Conservation (phyloP, 2,888 invertebrate species). For the Cremastinae sp. region DNA sequence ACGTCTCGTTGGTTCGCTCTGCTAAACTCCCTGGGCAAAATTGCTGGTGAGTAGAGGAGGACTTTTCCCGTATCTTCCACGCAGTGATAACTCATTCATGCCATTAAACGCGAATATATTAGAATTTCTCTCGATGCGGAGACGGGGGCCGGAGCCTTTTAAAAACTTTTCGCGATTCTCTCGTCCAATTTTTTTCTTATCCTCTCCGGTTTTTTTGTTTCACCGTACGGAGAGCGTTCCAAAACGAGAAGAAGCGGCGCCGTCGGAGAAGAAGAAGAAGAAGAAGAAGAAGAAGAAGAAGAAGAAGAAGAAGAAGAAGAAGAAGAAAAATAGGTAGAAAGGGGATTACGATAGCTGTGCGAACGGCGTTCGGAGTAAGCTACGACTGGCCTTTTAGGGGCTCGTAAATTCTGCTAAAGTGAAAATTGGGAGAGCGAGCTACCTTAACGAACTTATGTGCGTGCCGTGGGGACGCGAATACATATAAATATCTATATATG, state of each 20-base stretch:
- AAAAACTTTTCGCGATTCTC: conserved; percentile 49
- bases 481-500: conserved; percentile 10
- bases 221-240: conserved; percentile 2
- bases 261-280: conserved; percentile 12
- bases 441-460: conserved; percentile 77
- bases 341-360: conserved; percentile 61
- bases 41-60: conserved; percentile 3
- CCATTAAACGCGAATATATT: conserved; percentile 53
- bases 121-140: conserved; percentile 9
- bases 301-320: conserved; percentile 35
- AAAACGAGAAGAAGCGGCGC: conserved; percentile 20
- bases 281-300: conserved; percentile 30
- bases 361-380: conserved; percentile 53
- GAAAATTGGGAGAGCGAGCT: conserved; percentile 73
- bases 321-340: conserved; percentile 48
- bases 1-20: conserved; percentile 8
- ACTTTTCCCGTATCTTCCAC: conserved; percentile 31
- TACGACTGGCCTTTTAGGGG: conserved; percentile 73
- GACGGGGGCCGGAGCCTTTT: conserved; percentile 33
- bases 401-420: conserved; percentile 77
- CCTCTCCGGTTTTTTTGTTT: no score
- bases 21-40: neutral
- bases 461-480: conserved; percentile 55
- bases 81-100: conserved; percentile 39
- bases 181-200: conserved; percentile 45